These are phyloP conservation scores for Falco concolor DNA, from an alignment of 2,797 vertebrate genomes.

Conservation along the genomic window DNA sequence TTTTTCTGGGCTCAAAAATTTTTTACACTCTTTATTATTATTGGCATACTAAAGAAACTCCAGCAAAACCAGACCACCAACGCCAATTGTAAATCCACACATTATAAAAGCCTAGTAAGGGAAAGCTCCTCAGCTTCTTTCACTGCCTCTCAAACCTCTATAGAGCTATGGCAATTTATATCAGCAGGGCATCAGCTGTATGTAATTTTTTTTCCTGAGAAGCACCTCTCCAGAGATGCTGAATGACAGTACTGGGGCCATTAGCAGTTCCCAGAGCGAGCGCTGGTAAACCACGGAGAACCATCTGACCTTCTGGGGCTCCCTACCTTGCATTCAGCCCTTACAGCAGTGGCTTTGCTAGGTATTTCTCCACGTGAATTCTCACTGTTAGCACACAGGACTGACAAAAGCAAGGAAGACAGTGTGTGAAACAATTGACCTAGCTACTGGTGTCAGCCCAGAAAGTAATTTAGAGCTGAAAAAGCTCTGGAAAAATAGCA, in stretches of 20 bases:
- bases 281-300: fast-evolving
- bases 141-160: neutral
- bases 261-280: neutral
- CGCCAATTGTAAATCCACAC: neutral
- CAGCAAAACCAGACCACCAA: neutral
- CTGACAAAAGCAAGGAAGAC: neutral
- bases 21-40: neutral
- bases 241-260: fast-evolving
- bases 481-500: neutral
- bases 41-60: neutral
- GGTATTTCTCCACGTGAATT: neutral
- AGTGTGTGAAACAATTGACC: neutral
- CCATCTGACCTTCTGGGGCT: neutral
- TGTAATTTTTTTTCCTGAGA: neutral
- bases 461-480: neutral
- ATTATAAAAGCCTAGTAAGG: neutral
- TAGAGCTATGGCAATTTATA: neutral
- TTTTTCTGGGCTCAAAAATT: neutral
- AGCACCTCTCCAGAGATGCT: neutral
- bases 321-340: neutral
- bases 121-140: neutral
- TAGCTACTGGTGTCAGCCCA: neutral
- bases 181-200: neutral
- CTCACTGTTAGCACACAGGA: fast-evolving
- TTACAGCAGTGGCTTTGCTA: neutral